Evolutionary conservation across 2,888 invertebrate genomes (phyloP).

Genomic region (Galeruca laticollis): DNA sequence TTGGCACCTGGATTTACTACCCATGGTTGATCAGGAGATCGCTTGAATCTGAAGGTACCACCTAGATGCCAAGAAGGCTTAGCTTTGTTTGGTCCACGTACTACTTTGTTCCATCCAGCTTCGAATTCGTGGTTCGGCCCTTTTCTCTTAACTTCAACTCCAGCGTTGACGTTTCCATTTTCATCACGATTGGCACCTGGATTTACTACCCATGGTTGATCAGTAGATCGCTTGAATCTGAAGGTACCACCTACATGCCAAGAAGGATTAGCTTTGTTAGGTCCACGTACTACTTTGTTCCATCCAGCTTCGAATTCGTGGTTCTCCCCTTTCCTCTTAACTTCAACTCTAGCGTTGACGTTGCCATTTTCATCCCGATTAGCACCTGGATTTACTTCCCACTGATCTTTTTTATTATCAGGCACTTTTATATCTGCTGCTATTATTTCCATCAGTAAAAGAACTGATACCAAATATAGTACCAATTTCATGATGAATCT

Average conservation of each 20-base stretch:
- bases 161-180: not conserved
- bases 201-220: not conserved
- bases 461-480: not conserved
- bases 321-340: not conserved
- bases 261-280: slow-evolving; percentile 39
- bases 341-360: not conserved
- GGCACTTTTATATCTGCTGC: not conserved
- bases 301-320: slow-evolving; percentile 42
- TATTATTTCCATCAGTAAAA: not conserved
- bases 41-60: slow-evolving; percentile 35
- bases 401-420: not conserved
- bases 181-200: not conserved
- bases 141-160: not conserved
- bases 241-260: slow-evolving; percentile 44
- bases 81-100: not conserved
- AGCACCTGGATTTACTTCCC: not conserved
- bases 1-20: slow-evolving; percentile 4
- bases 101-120: slow-evolving; percentile 1
- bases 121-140: not conserved
- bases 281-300: slow-evolving; percentile 43
- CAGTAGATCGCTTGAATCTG: slow-evolving; percentile 25
- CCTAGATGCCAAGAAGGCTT: not conserved
- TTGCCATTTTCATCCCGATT: not conserved
- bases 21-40: slow-evolving; percentile 12
- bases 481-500: not conserved